Evolutionary conservation across 2,113 vertebrate species (phyloP).

Genomic region (Dicentrarchus labrax): DNA sequence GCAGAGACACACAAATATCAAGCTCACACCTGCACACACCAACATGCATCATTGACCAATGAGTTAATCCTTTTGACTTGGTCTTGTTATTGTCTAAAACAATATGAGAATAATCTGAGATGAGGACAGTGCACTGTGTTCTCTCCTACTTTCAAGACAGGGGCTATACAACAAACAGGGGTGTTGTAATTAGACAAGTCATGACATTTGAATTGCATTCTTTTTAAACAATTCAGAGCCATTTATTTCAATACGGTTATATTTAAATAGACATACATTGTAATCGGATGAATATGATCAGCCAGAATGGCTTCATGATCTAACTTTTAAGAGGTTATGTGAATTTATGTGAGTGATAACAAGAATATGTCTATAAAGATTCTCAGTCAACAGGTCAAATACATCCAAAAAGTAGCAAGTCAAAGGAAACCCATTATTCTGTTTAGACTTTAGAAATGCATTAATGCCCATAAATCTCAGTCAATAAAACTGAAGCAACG

Average conservation of each 20-base stretch:
- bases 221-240: no score
- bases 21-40: constrained; percentile 19
- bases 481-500: not conserved
- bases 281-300: no score
- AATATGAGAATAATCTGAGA: not conserved
- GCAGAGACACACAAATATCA: not conserved
- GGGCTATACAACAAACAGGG: no score
- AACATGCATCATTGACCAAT: not conserved
- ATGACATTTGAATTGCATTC: no score
- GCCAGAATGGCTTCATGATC: no score
- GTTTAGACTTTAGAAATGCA: not conserved
- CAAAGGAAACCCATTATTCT: not conserved
- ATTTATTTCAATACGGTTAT: no score
- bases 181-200: no score
- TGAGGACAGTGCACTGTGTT: not conserved
- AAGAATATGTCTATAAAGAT: no score
- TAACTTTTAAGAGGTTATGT: no score
- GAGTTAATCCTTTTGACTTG: not conserved
- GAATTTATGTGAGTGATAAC: no score
- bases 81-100: not conserved
- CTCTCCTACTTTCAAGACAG: not conserved
- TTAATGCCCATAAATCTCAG: not conserved
- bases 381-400: no score
- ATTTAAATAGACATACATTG: no score
- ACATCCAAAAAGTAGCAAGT: not conserved